phyloP scores from a whole-genome alignment of 2,888 invertebrate genomes.

The Euphydryas editha region DNA sequence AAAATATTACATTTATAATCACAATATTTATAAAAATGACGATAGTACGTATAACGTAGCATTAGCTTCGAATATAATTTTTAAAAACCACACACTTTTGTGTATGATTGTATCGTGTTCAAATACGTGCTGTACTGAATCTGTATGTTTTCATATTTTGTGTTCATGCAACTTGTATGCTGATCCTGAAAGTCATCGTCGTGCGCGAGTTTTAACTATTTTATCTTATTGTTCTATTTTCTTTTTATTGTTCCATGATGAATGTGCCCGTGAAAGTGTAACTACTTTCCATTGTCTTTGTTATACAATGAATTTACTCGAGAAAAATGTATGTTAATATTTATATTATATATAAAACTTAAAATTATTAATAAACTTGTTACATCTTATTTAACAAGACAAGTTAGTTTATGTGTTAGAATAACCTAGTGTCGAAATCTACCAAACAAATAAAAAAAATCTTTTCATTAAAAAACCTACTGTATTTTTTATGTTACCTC shows the following conservation, averaged over 20 bases:
- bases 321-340: not conserved
- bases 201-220: constrained; percentile 31
- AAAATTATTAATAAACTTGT: too few relatives aligned
- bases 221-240: constrained; percentile 28
- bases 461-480: too few relatives aligned
- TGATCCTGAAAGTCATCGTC: constrained; percentile 29
- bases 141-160: constrained; percentile 41
- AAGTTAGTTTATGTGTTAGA: too few relatives aligned
- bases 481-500: too few relatives aligned
- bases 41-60: not conserved
- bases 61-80: not conserved
- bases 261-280: not conserved
- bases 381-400: too few relatives aligned
- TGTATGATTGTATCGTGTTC: constrained; percentile 26
- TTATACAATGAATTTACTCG: not conserved
- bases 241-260: constrained; percentile 26
- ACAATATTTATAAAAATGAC: too few relatives aligned
- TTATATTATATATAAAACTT: not conserved
- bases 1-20: too few relatives aligned
- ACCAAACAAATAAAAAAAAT: not conserved
- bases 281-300: not conserved
- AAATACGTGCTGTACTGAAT: constrained; percentile 22
- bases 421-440: not conserved
- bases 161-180: constrained; percentile 38
- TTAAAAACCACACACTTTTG: constrained; percentile 14